phyloP scores from a whole-genome alignment of 2,797 vertebrate species.

The Eidolon dupreanum region DNA sequence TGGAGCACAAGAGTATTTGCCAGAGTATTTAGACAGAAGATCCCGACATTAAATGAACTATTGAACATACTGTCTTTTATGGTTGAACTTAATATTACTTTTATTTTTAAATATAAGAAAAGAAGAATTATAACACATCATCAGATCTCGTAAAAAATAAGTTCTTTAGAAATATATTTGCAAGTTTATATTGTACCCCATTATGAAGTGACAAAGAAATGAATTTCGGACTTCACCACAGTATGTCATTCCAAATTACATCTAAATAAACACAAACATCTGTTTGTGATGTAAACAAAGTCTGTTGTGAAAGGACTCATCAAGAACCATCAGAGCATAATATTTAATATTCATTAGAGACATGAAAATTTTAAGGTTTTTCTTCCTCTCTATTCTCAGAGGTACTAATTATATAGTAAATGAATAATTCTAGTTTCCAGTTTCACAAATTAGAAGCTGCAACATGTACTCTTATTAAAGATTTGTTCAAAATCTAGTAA shows the following conservation, averaged over 20 bases:
- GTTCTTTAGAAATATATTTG: slow-evolving; percentile 26
- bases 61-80: background rate
- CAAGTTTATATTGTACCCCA: background rate
- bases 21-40: background rate
- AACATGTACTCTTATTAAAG: background rate
- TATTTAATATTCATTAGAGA: slow-evolving; percentile 73
- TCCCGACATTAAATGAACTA: background rate
- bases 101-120: background rate
- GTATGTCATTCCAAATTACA: slow-evolving; percentile 71
- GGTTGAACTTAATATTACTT: background rate
- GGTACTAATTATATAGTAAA: slow-evolving; percentile 39
- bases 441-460: slow-evolving; percentile 20
- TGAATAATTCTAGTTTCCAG: slow-evolving; percentile 16
- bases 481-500: slow-evolving; percentile 21
- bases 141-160: background rate
- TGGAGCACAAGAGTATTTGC: background rate
- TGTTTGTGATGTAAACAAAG: slow-evolving; percentile 69
- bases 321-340: slow-evolving; percentile 58
- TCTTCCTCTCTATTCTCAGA: background rate
- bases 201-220: slow-evolving; percentile 44
- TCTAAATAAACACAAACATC: slow-evolving; percentile 80
- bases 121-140: background rate
- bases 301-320: slow-evolving; percentile 67
- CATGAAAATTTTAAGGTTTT: background rate
- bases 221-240: background rate